Percentiles rank a stretch among this genome's conserved stretches.
These are phyloP conservation scores for Drosophila heteroneura DNA, from an alignment of 2,888 invertebrate species.

Conservation along the genomic window DNA sequence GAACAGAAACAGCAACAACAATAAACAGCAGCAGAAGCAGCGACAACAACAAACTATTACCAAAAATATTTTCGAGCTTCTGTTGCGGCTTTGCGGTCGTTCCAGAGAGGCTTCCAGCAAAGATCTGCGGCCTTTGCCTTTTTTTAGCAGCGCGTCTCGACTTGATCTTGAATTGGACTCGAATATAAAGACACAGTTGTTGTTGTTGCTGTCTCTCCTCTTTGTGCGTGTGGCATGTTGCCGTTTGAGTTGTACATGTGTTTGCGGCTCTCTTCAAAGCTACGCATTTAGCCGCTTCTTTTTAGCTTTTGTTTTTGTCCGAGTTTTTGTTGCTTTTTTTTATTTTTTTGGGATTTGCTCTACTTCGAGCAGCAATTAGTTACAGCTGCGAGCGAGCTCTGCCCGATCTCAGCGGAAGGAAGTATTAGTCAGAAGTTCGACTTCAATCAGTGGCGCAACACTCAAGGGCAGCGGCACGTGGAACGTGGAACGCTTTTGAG, in stretches of 20 bases:
- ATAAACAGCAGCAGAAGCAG: slow-evolving; percentile 26
- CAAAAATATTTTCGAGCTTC: slow-evolving; percentile 73
- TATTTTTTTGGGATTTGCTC: slow-evolving; percentile 40
- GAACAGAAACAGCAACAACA: slow-evolving; percentile 39
- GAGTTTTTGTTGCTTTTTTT: slow-evolving; percentile 1
- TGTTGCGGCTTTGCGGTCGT: slow-evolving; percentile 75
- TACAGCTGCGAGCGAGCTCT: slow-evolving; percentile 55
- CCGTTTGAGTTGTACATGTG: slow-evolving; percentile 79
- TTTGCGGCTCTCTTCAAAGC: slow-evolving; percentile 73
- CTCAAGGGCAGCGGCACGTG: slow-evolving; percentile 60
- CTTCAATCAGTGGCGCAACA: slow-evolving; percentile 17
- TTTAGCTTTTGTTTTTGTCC: slow-evolving; percentile 14
- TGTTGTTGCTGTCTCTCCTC: slow-evolving; percentile 31
- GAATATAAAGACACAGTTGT: slow-evolving; percentile 47
- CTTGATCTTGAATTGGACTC: slow-evolving; percentile 53
- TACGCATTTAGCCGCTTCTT: slow-evolving; percentile 40
- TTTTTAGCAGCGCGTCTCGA: slow-evolving; percentile 58
- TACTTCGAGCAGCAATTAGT: slow-evolving; percentile 66
- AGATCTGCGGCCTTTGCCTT: slow-evolving; percentile 64
- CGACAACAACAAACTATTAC: slow-evolving; percentile 72
- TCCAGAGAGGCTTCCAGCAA: slow-evolving; percentile 33
- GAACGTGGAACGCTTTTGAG: slow-evolving; percentile 19
- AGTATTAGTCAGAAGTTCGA: slow-evolving; percentile 69
- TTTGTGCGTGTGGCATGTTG: slow-evolving; percentile 78
- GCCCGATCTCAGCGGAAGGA: slow-evolving; percentile 63